Evolutionary conservation across 2,888 invertebrate genomes (phyloP), one percentile per base, ranked within the genome.

Genomic region (Cartodere bifasciata): DNA sequence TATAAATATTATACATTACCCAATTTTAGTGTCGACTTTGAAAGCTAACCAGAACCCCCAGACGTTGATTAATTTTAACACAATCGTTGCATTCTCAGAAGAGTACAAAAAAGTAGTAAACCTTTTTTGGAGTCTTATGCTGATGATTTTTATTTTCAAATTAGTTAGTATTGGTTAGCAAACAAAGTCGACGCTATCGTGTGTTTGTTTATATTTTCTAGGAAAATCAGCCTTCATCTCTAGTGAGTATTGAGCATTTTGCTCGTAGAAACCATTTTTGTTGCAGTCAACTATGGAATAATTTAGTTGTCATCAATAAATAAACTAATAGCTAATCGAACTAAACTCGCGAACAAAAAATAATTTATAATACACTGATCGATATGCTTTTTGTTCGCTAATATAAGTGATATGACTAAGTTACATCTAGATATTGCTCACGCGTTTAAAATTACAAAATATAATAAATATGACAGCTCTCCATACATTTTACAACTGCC

Each of bases 191-290:
- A n/a, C n/a, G n/a, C n/a, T 28, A 37, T 11, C 24, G 13, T 30
- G 31, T 30, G 28, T 43, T 41, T 42, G 48, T 39, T 39, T 39
- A 42, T 40, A 38, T 39, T 47, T 43, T 45, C 45, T 37, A 40
- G 37, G 40, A 44, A 44, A 45, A 48, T 57, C 56, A 57, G 56
- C 56, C 58, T 57, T 58, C 49, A 43, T 54, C 56, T 58, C 56
- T 55, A 50, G 48, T 56, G 56, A 56, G 56, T 56, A 56, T 54
- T 53, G 50, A 48, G 48, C 46, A 38, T 39, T 40, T 31, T 26
- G 41, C 43, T 48, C 40, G 38, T 40, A 44, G 44, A 49, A 47
- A 48, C 45, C 40, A 40, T 38, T 13, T 5, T 17, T 11, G 35
- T 32, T 41, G 32, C 34, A 39, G 42, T 44, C 34, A 47, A 43